Base-by-base conservation (phyloP, 2,888 invertebrate genomes). In the Tupiocoris notatus region DNA sequence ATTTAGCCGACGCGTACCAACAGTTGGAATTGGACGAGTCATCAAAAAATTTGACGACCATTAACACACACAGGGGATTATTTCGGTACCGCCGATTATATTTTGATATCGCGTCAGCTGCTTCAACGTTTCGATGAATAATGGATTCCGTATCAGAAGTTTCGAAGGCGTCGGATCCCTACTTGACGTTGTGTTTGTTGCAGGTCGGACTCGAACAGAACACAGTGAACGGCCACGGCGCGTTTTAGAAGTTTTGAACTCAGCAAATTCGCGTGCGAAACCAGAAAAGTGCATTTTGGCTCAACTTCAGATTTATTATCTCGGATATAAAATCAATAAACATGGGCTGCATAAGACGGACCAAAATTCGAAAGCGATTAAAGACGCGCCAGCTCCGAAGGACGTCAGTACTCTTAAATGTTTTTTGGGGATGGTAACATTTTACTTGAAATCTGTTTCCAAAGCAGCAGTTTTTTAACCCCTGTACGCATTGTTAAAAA, bases 11-110 rank as follows among this genome's bases (percentile, higher is more conserved):
- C n/a, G n/a, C n/a, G n/a, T n/a, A n/a, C n/a, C n/a, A n/a, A n/a
- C n/a, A n/a, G n/a, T n/a, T n/a, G 83, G 66, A 83, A 12, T 79
- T 83, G 6, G 82, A 82, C 75, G 80, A 83, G 18, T 80, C 81
- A 74, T 80, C 66, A 1, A 25, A 2, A 54, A 66, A 54, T 9
- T 16, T 24, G 7, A 81, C 80, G 20, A 82, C 82, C 0, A 81
- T 83, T 16, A 81, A 80, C 23, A 84, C 83, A 0, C 82, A 82
- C 63, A 81, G 79, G 68, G 83, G 83, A 0, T 78, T 82, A 6
- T 83, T 82, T 75, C 73, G 70, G n/a, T 80, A 79, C 71, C 79
- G 73, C 17, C 78, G 80, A 1, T 21, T 82, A 1, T 80, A 81
- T 18, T 81, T 80, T 77, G 82, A 81, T 3, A 80, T 82, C 22